Base-by-base conservation (phyloP, 2,888 invertebrate species). In the Rugalucina vietnamica region DNA sequence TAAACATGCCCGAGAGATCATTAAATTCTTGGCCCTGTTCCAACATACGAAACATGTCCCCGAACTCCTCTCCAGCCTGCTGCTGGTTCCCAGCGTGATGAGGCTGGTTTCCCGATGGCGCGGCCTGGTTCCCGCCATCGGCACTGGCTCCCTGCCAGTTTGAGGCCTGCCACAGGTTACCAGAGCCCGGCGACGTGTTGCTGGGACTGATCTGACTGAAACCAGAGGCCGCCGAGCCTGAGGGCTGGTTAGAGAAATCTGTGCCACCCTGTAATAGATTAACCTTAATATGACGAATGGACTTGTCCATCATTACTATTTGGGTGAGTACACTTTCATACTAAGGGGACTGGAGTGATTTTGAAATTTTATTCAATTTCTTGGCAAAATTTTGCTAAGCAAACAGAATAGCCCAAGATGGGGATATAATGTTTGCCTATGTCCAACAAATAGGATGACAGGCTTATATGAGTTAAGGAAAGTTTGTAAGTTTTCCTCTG, bases 161-260 rank as follows among this genome's bases (percentile, higher is more conserved):
- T 73, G 87, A 88, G 73, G 89, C 87, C 91, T 75, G 82, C 75
- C 80, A 84, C 85, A 85, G 84, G 70, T 76, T 82, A 14, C 85
- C 83, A 50, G 1, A 85, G 93, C 93, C 92, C 85, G 93, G 91
- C 24, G 93, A 91, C 14, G 89, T 91, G 76, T 88, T 90, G 78
- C 84, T 91, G 65, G 98, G 97, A 95, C 97, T 98, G 92, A 97
- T 97, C 92, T 90, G 90, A 91, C 96, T 96, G 95, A 96, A 97
- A 92, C 91, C 91, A 34, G 90, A 85, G 34, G 91, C 89, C n/a
- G 90, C 83, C 10, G 79, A 81, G 2, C 36, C 84, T 5, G 77
- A 60, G 49, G 82, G 79, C 43, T 80, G 81, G 27, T 83, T 81
- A 32, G 83, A 79, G 78, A 81, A 88, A 60, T 88, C 86, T 37